phyloP scores from a whole-genome alignment of 2,888 invertebrate genomes.

The Spisula subtruncata region DNA sequence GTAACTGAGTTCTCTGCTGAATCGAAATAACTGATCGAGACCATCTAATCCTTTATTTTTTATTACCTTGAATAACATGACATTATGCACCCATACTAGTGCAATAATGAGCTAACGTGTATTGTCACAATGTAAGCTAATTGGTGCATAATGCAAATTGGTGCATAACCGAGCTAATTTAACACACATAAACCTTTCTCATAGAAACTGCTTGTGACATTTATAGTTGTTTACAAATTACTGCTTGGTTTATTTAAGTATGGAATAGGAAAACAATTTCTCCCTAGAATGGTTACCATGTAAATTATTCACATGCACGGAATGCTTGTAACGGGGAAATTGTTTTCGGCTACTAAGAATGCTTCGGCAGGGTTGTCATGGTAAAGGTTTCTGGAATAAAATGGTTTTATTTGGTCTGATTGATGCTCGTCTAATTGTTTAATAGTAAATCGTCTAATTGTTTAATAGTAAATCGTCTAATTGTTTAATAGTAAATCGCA shows the following conservation, averaged over 20 bases:
- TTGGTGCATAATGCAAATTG: neutral
- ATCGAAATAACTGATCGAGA: neutral
- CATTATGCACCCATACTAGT: neutral
- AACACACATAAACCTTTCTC: neutral
- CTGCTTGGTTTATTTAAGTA: neutral
- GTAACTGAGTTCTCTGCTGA: too few species aligned
- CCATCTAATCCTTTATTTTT: neutral
- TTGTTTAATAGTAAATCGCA: neutral
- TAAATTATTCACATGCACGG: neutral
- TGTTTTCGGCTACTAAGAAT: too few species aligned
- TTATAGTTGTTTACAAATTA: constrained; percentile 16
- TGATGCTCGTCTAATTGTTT: neutral
- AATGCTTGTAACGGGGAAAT: neutral
- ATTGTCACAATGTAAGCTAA: neutral
- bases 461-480: neutral
- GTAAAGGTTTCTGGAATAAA: neutral
- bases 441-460: neutral
- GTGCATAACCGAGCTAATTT: neutral
- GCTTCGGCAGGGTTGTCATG: too few species aligned
- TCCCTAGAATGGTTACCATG: neutral
- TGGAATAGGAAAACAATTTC: neutral
- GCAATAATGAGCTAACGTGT: neutral
- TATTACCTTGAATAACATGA: neutral
- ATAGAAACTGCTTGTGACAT: neutral
- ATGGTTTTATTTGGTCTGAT: neutral